Evolutionary conservation across 1,140 invertebrate genomes (phyloP), one percentile per base, ranked within the genome.

Genomic region (Drosophila bocki): DNA sequence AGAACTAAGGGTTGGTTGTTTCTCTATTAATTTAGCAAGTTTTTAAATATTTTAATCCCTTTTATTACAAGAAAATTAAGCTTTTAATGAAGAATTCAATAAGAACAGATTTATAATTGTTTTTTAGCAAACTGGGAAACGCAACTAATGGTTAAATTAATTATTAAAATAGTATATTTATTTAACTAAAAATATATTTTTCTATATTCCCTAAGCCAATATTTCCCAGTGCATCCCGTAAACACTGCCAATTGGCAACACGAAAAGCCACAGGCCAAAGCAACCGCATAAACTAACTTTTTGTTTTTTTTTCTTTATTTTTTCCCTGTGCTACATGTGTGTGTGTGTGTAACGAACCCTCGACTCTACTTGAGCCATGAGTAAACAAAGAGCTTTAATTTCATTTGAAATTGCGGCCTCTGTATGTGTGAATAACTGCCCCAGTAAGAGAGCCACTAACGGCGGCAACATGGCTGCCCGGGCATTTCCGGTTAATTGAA

Each of bases 401-500:
- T 84, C 78, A 85, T 88, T 88, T 81, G 64, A 88, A 90, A 90
- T 69, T 61, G 68, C 64, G 42, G 48, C 56, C 63, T 37, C 48
- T 33, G 54, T 47, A 44, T 78, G 56, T 78, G 65, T 62, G 65
- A 68, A 41, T 44, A 77, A 68, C 56, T 62, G 72, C 15, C 58
- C 69, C 41, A 75, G 71, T 75, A 56, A 75, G 37, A 57, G 54
- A 32, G 45, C 37, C 50, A 41, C 61, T 58, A 60, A 58, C 39
- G 57, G 47, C 47, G 69, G 54, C 72, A 83, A 78, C 50, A 78
- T 78, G 84, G 62, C 85, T 61, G 74, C 56, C 65, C 35, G 19
- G 45, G 69, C 58, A 70, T 61, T 91, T 88, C 80, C 85, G 77
- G 69, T 75, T 91, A 91, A 91, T 91, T 91, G 85, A 90, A 79